Evolutionary conservation across 2,113 vertebrate genomes (phyloP), one percentile per base, ranked within the genome.

Genomic region (Lycaon pictus): DNA sequence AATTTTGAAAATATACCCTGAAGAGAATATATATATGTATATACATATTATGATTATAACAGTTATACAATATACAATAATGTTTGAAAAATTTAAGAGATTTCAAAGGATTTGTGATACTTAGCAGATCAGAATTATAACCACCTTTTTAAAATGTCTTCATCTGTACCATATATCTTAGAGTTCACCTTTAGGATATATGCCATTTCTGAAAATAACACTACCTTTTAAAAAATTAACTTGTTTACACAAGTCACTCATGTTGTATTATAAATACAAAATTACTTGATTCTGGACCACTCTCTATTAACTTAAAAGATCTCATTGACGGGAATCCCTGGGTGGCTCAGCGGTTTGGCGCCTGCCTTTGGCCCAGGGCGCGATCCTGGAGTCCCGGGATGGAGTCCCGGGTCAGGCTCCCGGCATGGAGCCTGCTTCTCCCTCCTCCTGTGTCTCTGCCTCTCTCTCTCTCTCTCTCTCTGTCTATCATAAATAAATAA

Each of bases 1-100:
- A 90, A 63, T 96, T 96, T 29, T 90, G 63, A 90, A 94, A 91
- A 94, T 80, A 84, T 80, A 74, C 55, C 12, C n/a, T 51, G 32
- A 83, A 23, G 17, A 84, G 29, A 93, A 71, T 48, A 55, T 69
- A 25, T 63, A 11, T 63, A 25, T 62, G 60, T 62, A 29, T 67
- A 16, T 15, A 22, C 29, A 29, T 32, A 23, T 17, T n/a, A n/a
- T 65, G 43, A 62, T 93, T 60, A 37, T 67, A 88, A 29, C 72
- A 13, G 25, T 84, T 43, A 43, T 43, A 43, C 43, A 43, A 43
- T 56, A 80, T 51, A 69, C 88, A 83, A 62, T 84, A 85, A 69
- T 81, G 2, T 95, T 89, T 89, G 29, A 20, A 89, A 93, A 88
- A n/a, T 89, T 93, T 58, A 77, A 85, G n/a, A 81, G 22, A 94